Conservation (phyloP, 2,113 vertebrate species). For the Sphyrna mokarran region DNA sequence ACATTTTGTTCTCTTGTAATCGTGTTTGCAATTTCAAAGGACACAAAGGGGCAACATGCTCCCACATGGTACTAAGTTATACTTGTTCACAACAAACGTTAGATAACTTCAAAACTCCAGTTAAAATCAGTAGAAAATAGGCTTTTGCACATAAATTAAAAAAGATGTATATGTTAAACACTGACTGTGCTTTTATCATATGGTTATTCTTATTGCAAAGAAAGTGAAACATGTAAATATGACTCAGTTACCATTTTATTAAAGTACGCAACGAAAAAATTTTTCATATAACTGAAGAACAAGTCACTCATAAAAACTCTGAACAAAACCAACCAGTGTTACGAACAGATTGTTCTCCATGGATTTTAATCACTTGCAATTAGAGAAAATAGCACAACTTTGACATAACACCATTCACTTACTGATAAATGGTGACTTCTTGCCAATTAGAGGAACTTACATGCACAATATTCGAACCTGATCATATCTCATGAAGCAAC, state of each 20-base stretch:
- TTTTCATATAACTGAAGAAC: not conserved
- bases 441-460: not conserved
- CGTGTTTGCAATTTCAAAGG: not conserved
- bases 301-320: not conserved
- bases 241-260: not conserved
- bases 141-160: not conserved
- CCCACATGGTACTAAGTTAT: not conserved
- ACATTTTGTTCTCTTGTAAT: not conserved
- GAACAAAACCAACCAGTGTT: not conserved
- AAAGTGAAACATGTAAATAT: not conserved
- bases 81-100: not conserved
- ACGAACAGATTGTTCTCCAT: not conserved
- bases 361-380: not conserved
- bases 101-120: not conserved
- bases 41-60: not conserved
- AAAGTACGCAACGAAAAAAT: not conserved
- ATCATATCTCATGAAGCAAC: not conserved
- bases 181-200: not conserved
- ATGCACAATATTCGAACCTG: not conserved
- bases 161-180: not conserved
- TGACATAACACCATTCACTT: not conserved
- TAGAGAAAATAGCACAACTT: not conserved
- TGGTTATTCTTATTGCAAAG: not conserved
- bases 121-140: not conserved
- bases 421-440: slow-evolving; percentile 3